Base-by-base conservation (phyloP, 2,888 invertebrate species). In the Marronus borbonicus region DNA sequence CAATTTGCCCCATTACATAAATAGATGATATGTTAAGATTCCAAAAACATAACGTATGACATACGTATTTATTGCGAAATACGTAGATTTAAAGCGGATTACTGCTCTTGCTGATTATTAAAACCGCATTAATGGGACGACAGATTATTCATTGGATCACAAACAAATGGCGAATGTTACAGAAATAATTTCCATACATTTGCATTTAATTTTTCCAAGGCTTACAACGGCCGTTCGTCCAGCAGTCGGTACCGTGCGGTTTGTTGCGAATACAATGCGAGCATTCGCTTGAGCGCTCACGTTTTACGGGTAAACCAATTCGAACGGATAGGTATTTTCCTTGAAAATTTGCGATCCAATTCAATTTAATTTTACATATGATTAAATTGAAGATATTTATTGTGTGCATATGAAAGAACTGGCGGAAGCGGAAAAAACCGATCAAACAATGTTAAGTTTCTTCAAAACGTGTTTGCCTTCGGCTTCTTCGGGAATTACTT, bases 181-280 rank as follows among this genome's bases (percentile, higher is more conserved):
- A 66, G 44, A 17, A 49, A 66, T 66, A 24, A 49, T 66, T 66
- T 66, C 44, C 66, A 66, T 66, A 66, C 66, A 66, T 66, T 66
- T 66, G 44, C 50, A 66, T 66, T 8, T 62, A 62, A 62, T 66
- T 66, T 66, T 66, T 66, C 49, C 1, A 10, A 20, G 20, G 44
- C n/a, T 66, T 10, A 24, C 49, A 62, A 28, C 12, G 62, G 14
- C 24, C 24, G 24, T 28, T 24, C 20, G 17, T 58, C 55, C 14
- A 3, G 31, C 64, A 14, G 28, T 12, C n/a, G 8, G 64, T 64
- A 8, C 39, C 49, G 39, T 4, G 7, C 17, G 49, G 49, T 49
- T 66, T 44, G 49, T 66, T 66, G 66, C 66, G 44, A 66, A 49
- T 49, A 66, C 49, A 66, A 66, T 66, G 24, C 2, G 66, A 66